phyloP scores from a whole-genome alignment of 2,888 invertebrate species.

The Hymenopus coronatus region DNA sequence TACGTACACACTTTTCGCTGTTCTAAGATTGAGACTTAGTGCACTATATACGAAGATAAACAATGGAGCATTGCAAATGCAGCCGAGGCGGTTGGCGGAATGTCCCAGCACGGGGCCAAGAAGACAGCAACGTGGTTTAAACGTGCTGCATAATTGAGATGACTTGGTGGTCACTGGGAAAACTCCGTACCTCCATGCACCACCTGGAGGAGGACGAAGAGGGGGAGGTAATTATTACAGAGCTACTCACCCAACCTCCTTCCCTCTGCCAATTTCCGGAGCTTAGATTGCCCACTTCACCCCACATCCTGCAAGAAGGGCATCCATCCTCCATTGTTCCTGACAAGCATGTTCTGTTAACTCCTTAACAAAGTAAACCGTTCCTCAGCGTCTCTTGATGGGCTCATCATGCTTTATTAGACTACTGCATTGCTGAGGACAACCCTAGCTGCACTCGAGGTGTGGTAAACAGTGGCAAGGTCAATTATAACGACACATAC shows the following conservation, averaged over 20 bases:
- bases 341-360: background rate
- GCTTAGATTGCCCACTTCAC: background rate
- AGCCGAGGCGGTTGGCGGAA: background rate
- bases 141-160: background rate
- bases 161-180: background rate
- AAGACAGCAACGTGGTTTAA: background rate
- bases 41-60: too few species aligned
- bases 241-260: background rate
- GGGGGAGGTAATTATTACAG: background rate
- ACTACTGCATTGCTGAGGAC: background rate
- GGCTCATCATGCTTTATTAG: background rate
- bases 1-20: too few species aligned
- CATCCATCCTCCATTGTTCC: background rate
- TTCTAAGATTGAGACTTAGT: too few species aligned
- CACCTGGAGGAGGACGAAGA: background rate
- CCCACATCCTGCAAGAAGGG: background rate
- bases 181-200: background rate
- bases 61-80: background rate
- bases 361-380: background rate
- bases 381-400: background rate
- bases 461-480: too few species aligned
- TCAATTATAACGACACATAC: too few species aligned
- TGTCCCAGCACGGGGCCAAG: background rate
- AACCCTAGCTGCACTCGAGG: background rate
- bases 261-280: background rate